phyloP scores from a whole-genome alignment of 2,888 invertebrate species.

The Andrena dorsata region DNA sequence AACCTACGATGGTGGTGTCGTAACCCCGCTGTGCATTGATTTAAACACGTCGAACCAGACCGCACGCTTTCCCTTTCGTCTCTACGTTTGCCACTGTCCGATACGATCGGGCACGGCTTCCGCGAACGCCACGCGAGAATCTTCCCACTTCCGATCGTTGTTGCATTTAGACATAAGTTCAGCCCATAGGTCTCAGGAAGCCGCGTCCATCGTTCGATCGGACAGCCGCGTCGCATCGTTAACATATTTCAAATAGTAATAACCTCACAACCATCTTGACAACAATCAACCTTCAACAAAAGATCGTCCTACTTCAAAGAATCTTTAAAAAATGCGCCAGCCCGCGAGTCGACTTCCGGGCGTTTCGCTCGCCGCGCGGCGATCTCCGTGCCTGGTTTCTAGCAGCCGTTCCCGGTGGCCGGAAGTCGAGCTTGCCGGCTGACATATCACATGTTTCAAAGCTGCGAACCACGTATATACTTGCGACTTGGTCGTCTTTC shows the following conservation, averaged over 20 bases:
- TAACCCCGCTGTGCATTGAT: background rate
- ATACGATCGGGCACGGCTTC: conserved; percentile 28
- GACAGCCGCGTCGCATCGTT: conserved; percentile 64
- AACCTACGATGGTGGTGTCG: conserved; percentile 4
- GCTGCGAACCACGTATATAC: conserved; percentile 76
- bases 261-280: conserved; percentile 84
- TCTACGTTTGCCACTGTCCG: conserved; percentile 35
- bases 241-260: conserved; percentile 80
- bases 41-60: conserved; percentile 10
- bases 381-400: background rate
- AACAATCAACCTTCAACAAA: conserved; percentile 83
- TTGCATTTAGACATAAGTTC: background rate
- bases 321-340: conserved; percentile 79
- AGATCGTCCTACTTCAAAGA: conserved; percentile 79
- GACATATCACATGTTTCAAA: conserved; percentile 82
- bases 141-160: background rate
- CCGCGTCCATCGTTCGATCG: conserved; percentile 37
- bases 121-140: background rate
- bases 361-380: background rate
- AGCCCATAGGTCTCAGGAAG: background rate
- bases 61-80: conserved; percentile 64
- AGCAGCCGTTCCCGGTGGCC: conserved; percentile 29
- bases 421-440: conserved; percentile 70
- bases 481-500: conserved; percentile 61
- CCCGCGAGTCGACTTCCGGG: conserved; percentile 69